Percentiles rank a stretch among this genome's conserved stretches.
Evolutionary conservation across 2,113 vertebrate species (phyloP).

Genomic region (Pomatostomus ruficeps): DNA sequence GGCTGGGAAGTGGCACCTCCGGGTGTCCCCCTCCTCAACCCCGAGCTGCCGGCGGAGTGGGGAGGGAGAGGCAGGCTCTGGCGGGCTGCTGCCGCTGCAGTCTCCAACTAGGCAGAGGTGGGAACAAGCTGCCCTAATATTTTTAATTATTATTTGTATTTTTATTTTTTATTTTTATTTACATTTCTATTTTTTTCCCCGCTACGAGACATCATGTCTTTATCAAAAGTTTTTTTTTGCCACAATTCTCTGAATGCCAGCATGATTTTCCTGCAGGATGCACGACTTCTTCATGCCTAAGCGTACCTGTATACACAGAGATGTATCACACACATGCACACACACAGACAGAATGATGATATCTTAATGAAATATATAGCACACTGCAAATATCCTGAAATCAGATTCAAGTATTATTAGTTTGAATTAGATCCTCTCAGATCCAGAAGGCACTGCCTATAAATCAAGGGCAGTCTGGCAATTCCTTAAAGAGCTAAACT

Average conservation of each 20-base stretch:
- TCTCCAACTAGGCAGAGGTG: not conserved
- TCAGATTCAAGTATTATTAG: conserved; percentile 55
- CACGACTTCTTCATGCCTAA: not conserved
- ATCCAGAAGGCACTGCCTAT: conserved; percentile 49
- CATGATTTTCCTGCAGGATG: not conserved
- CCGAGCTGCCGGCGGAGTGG: not conserved
- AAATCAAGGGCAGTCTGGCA: conserved; percentile 67
- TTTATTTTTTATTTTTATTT: not conserved
- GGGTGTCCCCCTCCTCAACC: not conserved
- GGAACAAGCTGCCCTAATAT: not conserved
- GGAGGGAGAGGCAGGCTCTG: not conserved
- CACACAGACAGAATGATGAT: not conserved
- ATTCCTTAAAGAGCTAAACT: conserved; percentile 56
- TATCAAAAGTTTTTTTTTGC: conserved; percentile 19
- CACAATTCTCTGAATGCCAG: not conserved
- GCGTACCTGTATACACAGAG: not conserved
- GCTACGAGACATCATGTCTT: not conserved
- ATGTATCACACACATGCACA: not conserved
- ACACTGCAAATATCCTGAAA: conserved; percentile 21
- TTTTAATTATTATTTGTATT: not conserved
- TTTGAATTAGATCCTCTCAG: conserved; percentile 60
- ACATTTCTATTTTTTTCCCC: fast-evolving
- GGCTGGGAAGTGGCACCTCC: not conserved
- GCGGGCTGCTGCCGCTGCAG: conserved; percentile 23
- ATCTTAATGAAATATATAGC: conserved; percentile 48